Conservation (phyloP, 2,797 vertebrate genomes). For the Chaenodraco wilsoni region DNA sequence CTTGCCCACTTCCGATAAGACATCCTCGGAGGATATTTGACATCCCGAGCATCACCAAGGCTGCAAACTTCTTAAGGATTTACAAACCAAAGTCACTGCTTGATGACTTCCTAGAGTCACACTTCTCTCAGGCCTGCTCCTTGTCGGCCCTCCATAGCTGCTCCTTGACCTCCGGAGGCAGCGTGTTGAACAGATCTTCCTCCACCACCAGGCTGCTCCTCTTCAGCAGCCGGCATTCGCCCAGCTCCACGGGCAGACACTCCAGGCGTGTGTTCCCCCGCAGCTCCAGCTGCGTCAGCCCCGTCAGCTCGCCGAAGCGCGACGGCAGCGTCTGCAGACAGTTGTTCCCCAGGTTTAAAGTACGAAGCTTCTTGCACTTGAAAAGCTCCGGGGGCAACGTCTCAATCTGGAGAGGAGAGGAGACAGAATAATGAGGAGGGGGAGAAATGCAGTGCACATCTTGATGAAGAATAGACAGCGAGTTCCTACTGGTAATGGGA, state of each 20-base stretch:
- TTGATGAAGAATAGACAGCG: no score
- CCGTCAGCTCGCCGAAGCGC: slow-evolving; percentile 93
- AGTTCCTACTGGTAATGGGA: no score
- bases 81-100: slow-evolving; percentile 8
- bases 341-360: slow-evolving; percentile 95
- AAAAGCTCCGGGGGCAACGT: slow-evolving; percentile 94
- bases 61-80: slow-evolving; percentile 28
- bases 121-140: slow-evolving; percentile 85
- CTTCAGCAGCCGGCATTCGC: slow-evolving; percentile 93
- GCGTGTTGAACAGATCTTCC: slow-evolving; percentile 95
- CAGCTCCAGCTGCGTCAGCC: slow-evolving; percentile 94
- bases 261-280: slow-evolving; percentile 93
- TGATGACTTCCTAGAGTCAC: slow-evolving; percentile 4
- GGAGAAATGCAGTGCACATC: not conserved
- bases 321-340: slow-evolving; percentile 93
- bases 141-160: slow-evolving; percentile 95
- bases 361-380: slow-evolving; percentile 96
- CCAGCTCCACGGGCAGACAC: slow-evolving; percentile 96
- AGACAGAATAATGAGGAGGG: slow-evolving; percentile 20
- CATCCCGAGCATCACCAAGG: slow-evolving; percentile 5
- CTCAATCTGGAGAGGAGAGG: slow-evolving; percentile 87
- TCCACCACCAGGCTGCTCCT: slow-evolving; percentile 95
- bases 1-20: no score
- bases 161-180: slow-evolving; percentile 95
- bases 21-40: no score